Conservation (phyloP, 2,797 vertebrate genomes). For the Syngnathus acus region DNA sequence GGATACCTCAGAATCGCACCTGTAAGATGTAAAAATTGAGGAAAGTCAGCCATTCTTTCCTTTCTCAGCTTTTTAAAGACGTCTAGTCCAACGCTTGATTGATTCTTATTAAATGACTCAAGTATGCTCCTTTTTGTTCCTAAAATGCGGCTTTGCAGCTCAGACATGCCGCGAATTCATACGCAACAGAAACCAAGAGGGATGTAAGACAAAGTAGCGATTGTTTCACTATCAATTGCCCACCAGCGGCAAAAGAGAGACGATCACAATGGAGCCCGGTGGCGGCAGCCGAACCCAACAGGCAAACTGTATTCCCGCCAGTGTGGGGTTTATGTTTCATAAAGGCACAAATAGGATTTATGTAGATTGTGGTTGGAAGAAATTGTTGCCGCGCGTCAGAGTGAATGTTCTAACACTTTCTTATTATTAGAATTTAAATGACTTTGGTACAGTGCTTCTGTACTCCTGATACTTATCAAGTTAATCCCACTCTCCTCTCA, state of each 20-base stretch:
- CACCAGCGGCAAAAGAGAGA: slow-evolving; percentile 41
- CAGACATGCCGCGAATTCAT: background rate
- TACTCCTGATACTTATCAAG: slow-evolving; percentile 76
- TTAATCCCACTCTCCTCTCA: slow-evolving; percentile 75
- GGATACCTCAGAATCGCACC: background rate
- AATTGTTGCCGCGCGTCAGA: slow-evolving; percentile 71
- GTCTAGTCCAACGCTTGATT: background rate
- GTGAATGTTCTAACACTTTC: slow-evolving; percentile 75
- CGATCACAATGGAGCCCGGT: slow-evolving; percentile 43
- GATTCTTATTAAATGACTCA: background rate
- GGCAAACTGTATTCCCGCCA: slow-evolving; percentile 66
- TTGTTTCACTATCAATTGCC: slow-evolving; percentile 44
- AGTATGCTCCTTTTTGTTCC: background rate
- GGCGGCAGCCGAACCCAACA: slow-evolving; percentile 62
- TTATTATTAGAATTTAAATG: slow-evolving; percentile 80
- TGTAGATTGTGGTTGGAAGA: slow-evolving; percentile 67
- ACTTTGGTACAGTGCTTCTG: slow-evolving; percentile 74
- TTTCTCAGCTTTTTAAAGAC: slow-evolving; percentile 3
- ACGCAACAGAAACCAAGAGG: slow-evolving; percentile 29
- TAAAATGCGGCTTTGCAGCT: background rate
- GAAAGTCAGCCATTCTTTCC: background rate
- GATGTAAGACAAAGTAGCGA: slow-evolving; percentile 30
- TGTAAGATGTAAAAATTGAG: background rate
- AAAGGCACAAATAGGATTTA: slow-evolving; percentile 79
- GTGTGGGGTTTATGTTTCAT: slow-evolving; percentile 65